Evolutionary conservation across 1,140 invertebrate genomes (phyloP), one percentile per base, ranked within the genome.

Genomic region (Anadara kagoshimensis): DNA sequence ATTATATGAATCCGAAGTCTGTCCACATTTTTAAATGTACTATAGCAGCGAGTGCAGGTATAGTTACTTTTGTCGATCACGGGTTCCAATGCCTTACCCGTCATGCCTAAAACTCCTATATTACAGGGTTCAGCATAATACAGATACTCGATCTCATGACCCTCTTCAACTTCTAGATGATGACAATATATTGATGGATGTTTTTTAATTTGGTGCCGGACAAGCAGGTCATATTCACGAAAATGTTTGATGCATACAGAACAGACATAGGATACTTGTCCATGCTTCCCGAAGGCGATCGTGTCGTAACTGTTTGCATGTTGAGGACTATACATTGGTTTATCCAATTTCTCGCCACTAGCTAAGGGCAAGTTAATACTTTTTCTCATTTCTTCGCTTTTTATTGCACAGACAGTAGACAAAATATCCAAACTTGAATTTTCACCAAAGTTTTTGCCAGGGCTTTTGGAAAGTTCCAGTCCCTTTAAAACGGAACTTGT

Each of bases 191-290:
- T 80, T 0, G 76, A 76, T 14, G 83, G 81, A 68, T 85, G 83
- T 57, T 83, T 83, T 54, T 83, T 83, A 61, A 67, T 75, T 59
- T 85, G 83, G 53, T 85, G 83, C 11, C 80, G 65, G 12, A 81
- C 8, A 22, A 81, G 47, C 26, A 68, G 56, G 20, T 83, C 81
- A 22, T 71, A 57, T 49, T 67, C 67, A 41, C 69, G 44, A 59
- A 80, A 85, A 51, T 85, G 79, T 45, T 77, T 70, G 43, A 75
- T 79, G 56, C 83, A 85, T 26, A 85, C 76, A 5, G 79, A 81
- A 66, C 83, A 85, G 11, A 85, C 76, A 29, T 75, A 65, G 36
- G 44, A 49, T 16, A 79, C 69, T n/a, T 57, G 63, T n/a, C 80
- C 80, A 58, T 75, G 61, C 29, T 78, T 84, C 0, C 83, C 83